phyloP scores from a whole-genome alignment of 2,113 vertebrate species.

The Suncus etruscus region DNA sequence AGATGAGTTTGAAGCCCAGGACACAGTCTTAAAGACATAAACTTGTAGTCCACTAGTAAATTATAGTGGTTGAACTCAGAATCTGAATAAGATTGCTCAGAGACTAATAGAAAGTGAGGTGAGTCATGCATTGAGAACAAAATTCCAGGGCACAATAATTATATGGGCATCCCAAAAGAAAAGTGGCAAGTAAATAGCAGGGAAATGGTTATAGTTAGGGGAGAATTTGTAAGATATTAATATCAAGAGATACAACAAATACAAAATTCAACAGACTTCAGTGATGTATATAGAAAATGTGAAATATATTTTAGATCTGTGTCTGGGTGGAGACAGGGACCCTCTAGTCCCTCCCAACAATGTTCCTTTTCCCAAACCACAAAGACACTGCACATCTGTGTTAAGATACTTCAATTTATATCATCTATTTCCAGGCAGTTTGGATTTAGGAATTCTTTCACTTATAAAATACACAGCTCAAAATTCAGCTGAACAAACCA shows the following conservation, averaged over 20 bases:
- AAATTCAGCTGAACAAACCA: too few relatives aligned
- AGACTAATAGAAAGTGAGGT: not conserved
- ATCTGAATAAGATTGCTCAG: not conserved
- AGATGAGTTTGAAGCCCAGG: not conserved
- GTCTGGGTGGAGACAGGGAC: too few relatives aligned
- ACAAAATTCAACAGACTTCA: slow-evolving; percentile 25
- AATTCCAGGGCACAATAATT: not conserved
- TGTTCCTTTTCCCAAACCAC: too few relatives aligned
- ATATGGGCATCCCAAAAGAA: not conserved
- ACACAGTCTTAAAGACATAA: not conserved
- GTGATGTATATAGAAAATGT: not conserved
- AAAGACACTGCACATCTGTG: too few relatives aligned
- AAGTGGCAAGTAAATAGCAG: slow-evolving; percentile 14
- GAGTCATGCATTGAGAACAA: not conserved
- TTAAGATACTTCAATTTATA: too few relatives aligned
- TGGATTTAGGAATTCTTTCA: too few relatives aligned
- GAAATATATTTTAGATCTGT: too few relatives aligned
- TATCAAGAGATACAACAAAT: slow-evolving; percentile 25
- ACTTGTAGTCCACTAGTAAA: not conserved
- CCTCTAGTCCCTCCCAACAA: too few relatives aligned
- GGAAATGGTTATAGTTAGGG: not conserved
- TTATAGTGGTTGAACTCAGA: not conserved
- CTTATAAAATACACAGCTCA: too few relatives aligned
- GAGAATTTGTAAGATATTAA: not conserved
- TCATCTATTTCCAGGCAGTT: too few relatives aligned